Base-by-base conservation (phyloP, 2,113 vertebrate species). In the Bos javanicus region DNA sequence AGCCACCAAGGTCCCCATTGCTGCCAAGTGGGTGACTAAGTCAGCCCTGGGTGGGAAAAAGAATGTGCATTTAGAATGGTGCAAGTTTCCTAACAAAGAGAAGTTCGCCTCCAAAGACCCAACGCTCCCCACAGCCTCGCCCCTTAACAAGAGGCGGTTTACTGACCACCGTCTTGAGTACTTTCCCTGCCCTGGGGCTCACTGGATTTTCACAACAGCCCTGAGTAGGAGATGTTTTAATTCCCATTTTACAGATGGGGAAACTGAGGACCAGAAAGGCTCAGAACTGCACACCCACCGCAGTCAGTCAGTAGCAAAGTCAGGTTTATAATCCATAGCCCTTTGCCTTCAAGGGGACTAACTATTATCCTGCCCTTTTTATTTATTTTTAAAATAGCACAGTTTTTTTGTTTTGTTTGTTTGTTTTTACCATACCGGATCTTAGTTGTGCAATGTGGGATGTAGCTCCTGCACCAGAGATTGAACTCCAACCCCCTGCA, bases 21-120 rank as follows among this genome's bases (percentile, higher is more conserved):
- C 5, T 43, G 97, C 98, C 95, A 95, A 95, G 93, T 91, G 97
- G 93, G 96, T 94, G 97, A 98, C 67, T 96, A 91, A 98, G 90
- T 21, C 87, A 43, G 33, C 64, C 60, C 14, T 1, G 33, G 48
- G 21, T 15, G 2, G 48, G 57, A 78, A 43, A 67, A 21, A 46
- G 26, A 94, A 80, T 23, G 60, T 21, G 89, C 84, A 12, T n/a
- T 57, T 90, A 33, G 39, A 50, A 67, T 10, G 91, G 15, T 30
- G 36, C 92, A 67, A 10, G 14, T 36, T 87, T 81, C 64, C 30
- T 1, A 82, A 62, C 21, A 9, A 17, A 67, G 62, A 43, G 57
- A 23, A 6, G 7, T 56, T 30, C 14, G 0, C 56, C 59, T 54
- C 84, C 25, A 9, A 74, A 90, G 52, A n/a, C 3, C 36, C 54